Evolutionary conservation across 2,888 invertebrate species (phyloP).

Genomic region (Acheta domesticus): DNA sequence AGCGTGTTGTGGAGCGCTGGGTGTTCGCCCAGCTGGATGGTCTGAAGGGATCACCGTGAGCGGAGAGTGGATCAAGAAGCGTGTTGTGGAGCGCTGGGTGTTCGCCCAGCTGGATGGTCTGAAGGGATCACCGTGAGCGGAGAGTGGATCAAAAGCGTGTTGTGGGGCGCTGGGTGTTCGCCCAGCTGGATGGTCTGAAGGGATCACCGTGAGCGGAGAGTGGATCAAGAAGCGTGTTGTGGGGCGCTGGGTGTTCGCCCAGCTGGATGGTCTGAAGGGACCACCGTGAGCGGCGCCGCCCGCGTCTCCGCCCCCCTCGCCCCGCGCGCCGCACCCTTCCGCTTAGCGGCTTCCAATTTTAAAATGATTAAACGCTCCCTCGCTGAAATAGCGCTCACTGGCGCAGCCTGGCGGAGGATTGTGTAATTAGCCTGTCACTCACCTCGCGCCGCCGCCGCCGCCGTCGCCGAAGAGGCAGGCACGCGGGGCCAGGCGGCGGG

Average conservation of each 20-base stretch:
- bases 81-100: background rate
- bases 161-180: background rate
- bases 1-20: background rate
- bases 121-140: background rate
- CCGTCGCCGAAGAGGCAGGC: background rate
- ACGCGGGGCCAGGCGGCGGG: background rate
- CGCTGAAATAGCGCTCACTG: conserved; percentile 26
- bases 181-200: conserved; percentile 22
- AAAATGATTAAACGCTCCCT: conserved; percentile 34
- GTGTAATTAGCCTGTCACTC: conserved; percentile 32
- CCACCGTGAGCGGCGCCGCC: background rate
- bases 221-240: too few species aligned
- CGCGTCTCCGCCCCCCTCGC: background rate
- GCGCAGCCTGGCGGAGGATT: conserved; percentile 24
- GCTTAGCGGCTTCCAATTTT: conserved; percentile 31
- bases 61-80: background rate
- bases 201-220: background rate
- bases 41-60: background rate
- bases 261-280: conserved; percentile 20
- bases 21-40: conserved; percentile 24
- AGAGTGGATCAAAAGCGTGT: too few species aligned
- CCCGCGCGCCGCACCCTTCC: background rate
- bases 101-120: conserved; percentile 24
- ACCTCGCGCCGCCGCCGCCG: background rate
- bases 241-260: conserved; percentile 19